Percentiles rank a stretch among this genome's conserved stretches.
These are phyloP conservation scores for Chiroxiphia lanceolata DNA, from an alignment of 2,797 vertebrate genomes.

Conservation along the genomic window DNA sequence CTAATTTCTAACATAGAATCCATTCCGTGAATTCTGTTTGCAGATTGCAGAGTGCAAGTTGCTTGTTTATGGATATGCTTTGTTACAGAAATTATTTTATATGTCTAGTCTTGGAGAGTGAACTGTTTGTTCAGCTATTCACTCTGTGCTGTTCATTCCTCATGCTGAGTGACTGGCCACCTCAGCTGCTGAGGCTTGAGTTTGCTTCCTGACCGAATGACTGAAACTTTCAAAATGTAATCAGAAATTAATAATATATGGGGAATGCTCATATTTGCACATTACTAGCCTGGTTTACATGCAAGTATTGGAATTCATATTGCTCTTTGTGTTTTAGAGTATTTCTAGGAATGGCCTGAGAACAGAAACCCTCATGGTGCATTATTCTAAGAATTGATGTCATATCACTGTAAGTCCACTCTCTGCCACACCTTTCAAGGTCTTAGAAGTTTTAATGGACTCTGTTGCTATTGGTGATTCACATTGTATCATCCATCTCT, in stretches of 20 bases:
- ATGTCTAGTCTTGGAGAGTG: neutral
- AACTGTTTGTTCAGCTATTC: neutral
- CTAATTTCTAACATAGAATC: neutral
- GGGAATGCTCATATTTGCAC: constrained; percentile 19
- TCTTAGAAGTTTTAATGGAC: constrained; percentile 6
- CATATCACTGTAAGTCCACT: neutral
- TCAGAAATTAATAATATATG: constrained; percentile 57
- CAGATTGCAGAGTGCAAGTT: neutral
- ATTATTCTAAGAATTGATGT: constrained; percentile 15
- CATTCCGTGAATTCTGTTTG: neutral
- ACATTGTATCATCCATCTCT: neutral
- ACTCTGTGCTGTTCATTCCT: neutral
- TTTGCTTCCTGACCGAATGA: neutral
- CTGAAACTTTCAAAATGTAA: constrained; percentile 43
- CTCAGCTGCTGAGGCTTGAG: neutral
- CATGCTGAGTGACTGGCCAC: neutral
- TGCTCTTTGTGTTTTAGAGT: neutral
- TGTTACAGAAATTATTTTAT: neutral
- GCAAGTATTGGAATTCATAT: constrained; percentile 33
- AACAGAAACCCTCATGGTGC: neutral
- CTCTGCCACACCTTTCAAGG: neutral
- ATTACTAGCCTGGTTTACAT: constrained; percentile 14
- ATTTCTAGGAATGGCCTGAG: neutral
- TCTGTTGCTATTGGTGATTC: neutral
- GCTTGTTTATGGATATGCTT: neutral